phyloP scores from a whole-genome alignment of 2,888 invertebrate genomes.

The Uloborus plumipes region DNA sequence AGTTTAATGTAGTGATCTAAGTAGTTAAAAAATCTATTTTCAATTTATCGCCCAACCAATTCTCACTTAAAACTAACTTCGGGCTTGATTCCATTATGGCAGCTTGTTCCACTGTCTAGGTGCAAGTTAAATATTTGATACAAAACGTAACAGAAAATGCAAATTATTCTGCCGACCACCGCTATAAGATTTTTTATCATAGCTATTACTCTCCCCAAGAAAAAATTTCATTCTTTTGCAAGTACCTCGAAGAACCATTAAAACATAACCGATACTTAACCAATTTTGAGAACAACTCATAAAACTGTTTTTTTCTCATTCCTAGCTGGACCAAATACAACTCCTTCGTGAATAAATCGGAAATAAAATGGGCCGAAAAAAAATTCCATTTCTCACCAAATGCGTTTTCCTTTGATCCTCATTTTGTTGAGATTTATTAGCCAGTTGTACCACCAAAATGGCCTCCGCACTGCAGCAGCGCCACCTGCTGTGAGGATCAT shows the following conservation, averaged over 20 bases:
- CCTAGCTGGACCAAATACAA: background rate
- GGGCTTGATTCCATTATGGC: too few species aligned
- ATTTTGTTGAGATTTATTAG: constrained; percentile 33
- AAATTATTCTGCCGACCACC: too few species aligned
- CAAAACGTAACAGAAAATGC: too few species aligned
- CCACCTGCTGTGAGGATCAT: constrained; percentile 38
- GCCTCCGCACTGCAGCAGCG: constrained; percentile 8
- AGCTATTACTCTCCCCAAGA: too few species aligned
- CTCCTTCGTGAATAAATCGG: constrained; percentile 37
- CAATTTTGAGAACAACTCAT: constrained; percentile 12
- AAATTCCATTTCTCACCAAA: constrained; percentile 3
- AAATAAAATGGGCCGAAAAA: constrained; percentile 20
- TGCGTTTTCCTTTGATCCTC: constrained; percentile 3
- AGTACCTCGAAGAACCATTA: constrained; percentile 2
- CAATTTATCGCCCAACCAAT: too few species aligned
- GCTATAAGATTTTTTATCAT: too few species aligned
- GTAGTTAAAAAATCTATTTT: too few species aligned
- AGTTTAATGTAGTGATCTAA: too few species aligned
- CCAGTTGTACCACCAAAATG: constrained; percentile 22
- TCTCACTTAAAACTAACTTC: too few species aligned
- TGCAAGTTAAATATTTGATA: too few species aligned
- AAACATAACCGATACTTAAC: constrained; percentile 10
- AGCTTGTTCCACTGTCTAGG: too few species aligned
- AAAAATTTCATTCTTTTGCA: too few species aligned
- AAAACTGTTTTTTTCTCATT: constrained; percentile 16